A percentile compares a stretch with the other conserved stretches of the same genome.
Conservation (phyloP, 1,140 invertebrate species). For the Nymphalis io region DNA sequence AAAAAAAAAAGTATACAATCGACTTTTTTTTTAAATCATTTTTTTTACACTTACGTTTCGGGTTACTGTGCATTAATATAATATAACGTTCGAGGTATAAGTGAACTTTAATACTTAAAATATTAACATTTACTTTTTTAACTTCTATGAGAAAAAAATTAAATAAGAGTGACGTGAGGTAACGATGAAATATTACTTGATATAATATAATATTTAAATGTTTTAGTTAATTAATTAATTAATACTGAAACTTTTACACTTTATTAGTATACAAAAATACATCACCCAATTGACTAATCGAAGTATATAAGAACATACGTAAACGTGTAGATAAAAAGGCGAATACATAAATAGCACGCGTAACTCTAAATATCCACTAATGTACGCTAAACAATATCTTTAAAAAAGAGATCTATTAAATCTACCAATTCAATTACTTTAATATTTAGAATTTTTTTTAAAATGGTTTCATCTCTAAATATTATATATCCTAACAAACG, state of each 20-base stretch:
- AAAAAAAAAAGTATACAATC: too few species aligned
- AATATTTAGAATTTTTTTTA: slow-evolving; percentile 61
- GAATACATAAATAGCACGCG: not conserved
- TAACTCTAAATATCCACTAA: slow-evolving; percentile 1
- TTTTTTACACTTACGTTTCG: too few species aligned
- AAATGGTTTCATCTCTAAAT: slow-evolving; percentile 68
- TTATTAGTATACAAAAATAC: slow-evolving; percentile 29
- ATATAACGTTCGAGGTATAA: too few species aligned
- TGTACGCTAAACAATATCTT: slow-evolving; percentile 19
- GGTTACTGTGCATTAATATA: too few species aligned
- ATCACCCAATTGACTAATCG: slow-evolving; percentile 21
- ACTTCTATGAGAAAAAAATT: too few species aligned
- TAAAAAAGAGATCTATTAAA: slow-evolving; percentile 57
- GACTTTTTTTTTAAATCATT: too few species aligned
- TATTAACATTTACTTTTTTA: too few species aligned
- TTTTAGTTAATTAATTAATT: too few species aligned
- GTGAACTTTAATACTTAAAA: too few species aligned
- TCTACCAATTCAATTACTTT: slow-evolving; percentile 56
- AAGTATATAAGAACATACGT: not conserved
- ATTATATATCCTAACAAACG: slow-evolving; percentile 71
- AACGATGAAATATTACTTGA: too few species aligned
- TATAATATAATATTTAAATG: too few species aligned
- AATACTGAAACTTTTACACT: not conserved
- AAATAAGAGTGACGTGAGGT: too few species aligned
- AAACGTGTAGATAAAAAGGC: slow-evolving; percentile 8